Evolutionary conservation across 35 echinoderm and acorn worm genomes (phyloP), one percentile per base, ranked within the genome.

Genomic region (Lytechinus pictus): DNA sequence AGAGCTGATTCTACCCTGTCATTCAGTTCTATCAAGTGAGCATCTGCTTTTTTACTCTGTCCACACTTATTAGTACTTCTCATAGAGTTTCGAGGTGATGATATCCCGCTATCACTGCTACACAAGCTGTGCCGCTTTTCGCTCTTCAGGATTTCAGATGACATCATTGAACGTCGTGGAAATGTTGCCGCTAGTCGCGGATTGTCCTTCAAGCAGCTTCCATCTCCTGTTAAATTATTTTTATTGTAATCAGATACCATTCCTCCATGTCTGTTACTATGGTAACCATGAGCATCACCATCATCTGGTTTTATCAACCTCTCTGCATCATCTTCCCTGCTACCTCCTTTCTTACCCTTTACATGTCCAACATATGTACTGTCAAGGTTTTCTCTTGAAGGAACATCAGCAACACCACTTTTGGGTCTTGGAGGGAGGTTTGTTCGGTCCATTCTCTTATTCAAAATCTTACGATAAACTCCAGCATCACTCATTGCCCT

Each of bases 101-200:
- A 98, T n/a, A 98, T 97, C 8, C 97, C 97, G 89, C 97, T 98
- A 86, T 98, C 97, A 33, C 92, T 94, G 72, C 97, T 98, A 66
- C 97, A 97, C 56, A 96, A 54, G 89, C 97, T 98, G 94, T 97
- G 93, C 52, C 96, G 54, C 94, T 98, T 98, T 9, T 94, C 91
- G 52, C 89, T 72, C 33, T 94, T 96, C 11, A 96, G 52, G 9
- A 86, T 95, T 55, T 96, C 95, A 3, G 95, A 96, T 52, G 95
- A 89, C 95, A 96, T 96, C 89, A 92, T 92, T 27, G 92, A 27
- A n/a, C 92, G 52, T 11, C 92, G 92, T 8, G 92, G 92, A 57
- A 93, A 93, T 57, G 92, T 93, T 54, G 92, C 52, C 21, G 89
- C 87, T 56, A 96, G 58, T 54, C 91, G 57, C 53, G 95, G 95